These are phyloP conservation scores for Scopus umbretta DNA, from an alignment of 2,113 vertebrate species.

Conservation along the genomic window DNA sequence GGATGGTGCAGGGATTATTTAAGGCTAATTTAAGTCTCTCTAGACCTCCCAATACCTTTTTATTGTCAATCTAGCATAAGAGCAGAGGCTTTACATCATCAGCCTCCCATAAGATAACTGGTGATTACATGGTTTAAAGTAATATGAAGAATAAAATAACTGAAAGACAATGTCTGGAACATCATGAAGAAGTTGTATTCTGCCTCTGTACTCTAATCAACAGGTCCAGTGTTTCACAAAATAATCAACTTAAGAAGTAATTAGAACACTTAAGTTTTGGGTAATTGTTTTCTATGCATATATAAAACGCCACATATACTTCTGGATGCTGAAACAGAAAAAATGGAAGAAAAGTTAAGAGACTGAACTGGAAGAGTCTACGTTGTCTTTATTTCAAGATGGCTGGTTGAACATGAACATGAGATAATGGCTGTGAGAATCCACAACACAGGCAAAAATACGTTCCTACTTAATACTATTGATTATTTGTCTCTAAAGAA, in stretches of 20 bases:
- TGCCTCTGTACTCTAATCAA: neutral
- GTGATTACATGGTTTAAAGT: neutral
- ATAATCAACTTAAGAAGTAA: neutral
- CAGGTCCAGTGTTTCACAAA: neutral
- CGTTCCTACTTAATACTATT: neutral
- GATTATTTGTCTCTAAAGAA: neutral
- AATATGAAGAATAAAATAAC: neutral
- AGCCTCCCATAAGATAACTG: neutral
- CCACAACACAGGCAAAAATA: neutral
- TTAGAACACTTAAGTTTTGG: neutral
- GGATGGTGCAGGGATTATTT: neutral
- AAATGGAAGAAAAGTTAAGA: neutral
- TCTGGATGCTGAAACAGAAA: neutral
- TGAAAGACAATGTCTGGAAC: neutral
- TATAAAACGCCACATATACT: neutral
- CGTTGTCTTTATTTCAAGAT: neutral
- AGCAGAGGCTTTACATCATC: neutral
- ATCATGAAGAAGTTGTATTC: neutral
- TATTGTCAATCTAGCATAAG: neutral
- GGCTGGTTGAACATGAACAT: neutral
- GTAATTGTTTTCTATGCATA: neutral
- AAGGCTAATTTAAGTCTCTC: neutral
- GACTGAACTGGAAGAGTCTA: neutral
- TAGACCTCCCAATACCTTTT: neutral
- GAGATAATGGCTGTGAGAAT: neutral